Evolutionary conservation across 2,888 invertebrate species (phyloP).

Genomic region (Meteorus cinctellus): DNA sequence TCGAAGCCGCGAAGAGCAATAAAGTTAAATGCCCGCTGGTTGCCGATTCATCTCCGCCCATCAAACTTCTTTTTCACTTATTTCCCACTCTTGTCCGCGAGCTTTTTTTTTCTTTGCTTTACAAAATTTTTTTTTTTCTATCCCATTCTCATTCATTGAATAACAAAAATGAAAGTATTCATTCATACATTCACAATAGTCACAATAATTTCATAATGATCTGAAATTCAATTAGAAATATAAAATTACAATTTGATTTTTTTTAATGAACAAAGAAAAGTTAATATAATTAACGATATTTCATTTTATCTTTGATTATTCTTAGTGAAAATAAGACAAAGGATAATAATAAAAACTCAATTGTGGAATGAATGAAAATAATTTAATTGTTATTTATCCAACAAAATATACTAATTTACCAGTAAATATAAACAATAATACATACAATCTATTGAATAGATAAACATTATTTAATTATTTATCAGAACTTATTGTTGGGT

Average conservation of each 20-base stretch:
- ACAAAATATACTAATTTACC: background rate
- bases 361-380: no score
- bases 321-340: no score
- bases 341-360: no score
- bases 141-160: background rate
- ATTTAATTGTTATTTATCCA: background rate
- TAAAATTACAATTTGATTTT: no score
- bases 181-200: no score
- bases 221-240: no score
- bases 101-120: background rate
- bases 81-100: slow-evolving; percentile 11
- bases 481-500: background rate
- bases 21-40: slow-evolving; percentile 52
- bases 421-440: background rate
- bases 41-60: slow-evolving; percentile 41
- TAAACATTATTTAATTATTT: background rate
- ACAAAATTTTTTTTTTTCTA: background rate
- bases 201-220: no score
- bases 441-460: background rate
- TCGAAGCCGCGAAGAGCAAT: slow-evolving; percentile 49
- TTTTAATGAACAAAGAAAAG: background rate
- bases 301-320: no score
- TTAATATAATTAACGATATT: no score
- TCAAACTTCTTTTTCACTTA: background rate
- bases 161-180: no score